These are phyloP conservation scores for Plectropomus leopardus DNA, from an alignment of 2,113 vertebrate genomes.

Conservation along the genomic window DNA sequence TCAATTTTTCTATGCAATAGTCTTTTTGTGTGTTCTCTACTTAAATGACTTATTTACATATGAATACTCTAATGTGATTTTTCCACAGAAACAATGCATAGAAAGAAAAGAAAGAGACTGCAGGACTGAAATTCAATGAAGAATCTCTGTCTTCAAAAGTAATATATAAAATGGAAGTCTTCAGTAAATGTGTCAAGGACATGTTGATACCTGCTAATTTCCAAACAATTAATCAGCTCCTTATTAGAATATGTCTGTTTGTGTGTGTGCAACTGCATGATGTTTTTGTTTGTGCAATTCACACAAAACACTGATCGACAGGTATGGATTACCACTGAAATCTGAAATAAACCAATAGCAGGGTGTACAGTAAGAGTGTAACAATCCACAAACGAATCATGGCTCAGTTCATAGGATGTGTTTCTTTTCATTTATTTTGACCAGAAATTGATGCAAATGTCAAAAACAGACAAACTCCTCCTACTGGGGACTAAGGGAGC, in stretches of 20 bases:
- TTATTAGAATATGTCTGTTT: neutral
- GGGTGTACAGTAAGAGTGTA: neutral
- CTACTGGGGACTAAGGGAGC: no score
- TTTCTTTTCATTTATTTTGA: no score
- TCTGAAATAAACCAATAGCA: neutral
- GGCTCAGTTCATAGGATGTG: no score
- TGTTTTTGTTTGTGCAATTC: neutral
- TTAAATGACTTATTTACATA: neutral
- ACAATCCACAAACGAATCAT: no score
- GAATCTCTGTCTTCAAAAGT: neutral
- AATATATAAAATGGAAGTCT: neutral
- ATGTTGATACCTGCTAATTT: neutral
- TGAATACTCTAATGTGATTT: neutral
- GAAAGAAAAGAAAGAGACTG: neutral
- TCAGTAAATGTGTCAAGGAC: neutral
- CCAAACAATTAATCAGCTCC: constrained; percentile 5
- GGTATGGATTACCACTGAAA: neutral
- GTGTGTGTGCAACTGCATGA: neutral
- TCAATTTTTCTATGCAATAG: neutral
- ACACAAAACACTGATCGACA: constrained; percentile 17
- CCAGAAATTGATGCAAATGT: no score
- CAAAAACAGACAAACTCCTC: no score
- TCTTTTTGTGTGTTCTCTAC: neutral
- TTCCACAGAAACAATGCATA: neutral
- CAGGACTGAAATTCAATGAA: neutral